Evolutionary conservation across 2,888 invertebrate genomes (phyloP).

Genomic region (Dexiosoma caninum): DNA sequence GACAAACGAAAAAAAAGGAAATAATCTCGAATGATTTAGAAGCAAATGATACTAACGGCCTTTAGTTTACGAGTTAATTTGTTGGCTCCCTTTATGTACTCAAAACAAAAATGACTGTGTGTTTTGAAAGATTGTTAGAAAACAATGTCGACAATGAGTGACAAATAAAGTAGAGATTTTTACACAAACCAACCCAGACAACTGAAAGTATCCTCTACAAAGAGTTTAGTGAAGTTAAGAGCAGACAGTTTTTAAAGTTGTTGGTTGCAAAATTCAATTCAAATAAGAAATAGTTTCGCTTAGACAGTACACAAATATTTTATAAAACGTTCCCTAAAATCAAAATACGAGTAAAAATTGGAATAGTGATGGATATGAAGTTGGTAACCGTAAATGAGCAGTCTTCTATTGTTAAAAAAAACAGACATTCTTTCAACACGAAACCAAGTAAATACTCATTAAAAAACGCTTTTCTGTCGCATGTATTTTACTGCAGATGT

Average conservation of each 20-base stretch:
- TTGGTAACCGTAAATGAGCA: no score
- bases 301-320: no score
- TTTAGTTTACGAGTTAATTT: slow-evolving; percentile 22
- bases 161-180: background rate
- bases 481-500: no score
- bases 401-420: no score
- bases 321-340: no score
- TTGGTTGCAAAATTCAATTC: no score
- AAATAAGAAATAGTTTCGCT: no score
- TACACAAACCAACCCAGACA: background rate
- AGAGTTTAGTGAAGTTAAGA: background rate
- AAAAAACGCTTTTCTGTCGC: no score
- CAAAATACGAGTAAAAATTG: no score
- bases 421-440: no score
- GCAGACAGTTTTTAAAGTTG: background rate
- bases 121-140: background rate
- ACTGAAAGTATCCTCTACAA: background rate
- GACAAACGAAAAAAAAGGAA: slow-evolving; percentile 20
- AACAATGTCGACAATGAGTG: background rate
- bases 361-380: no score
- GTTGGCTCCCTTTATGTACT: background rate
- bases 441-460: no score
- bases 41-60: slow-evolving; percentile 9
- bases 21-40: background rate
- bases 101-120: background rate